Conservation (phyloP, 2,797 vertebrate genomes). For the Gymnocypris eckloni region DNA sequence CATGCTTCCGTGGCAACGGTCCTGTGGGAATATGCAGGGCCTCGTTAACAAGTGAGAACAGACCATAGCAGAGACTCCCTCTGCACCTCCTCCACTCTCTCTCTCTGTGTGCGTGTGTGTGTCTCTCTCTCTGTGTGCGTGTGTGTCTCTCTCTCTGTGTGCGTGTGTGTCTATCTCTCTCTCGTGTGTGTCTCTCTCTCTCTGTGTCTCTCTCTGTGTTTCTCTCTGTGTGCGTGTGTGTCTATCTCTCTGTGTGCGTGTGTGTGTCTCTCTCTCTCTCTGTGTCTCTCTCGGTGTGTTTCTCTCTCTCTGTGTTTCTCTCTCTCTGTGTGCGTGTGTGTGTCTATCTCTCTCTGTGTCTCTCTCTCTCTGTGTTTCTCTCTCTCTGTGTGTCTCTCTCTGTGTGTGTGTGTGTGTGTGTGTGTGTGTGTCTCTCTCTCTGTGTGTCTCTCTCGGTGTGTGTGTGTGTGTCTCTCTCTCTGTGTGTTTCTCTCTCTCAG, state of each 20-base stretch:
- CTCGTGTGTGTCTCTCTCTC: background rate
- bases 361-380: too few relatives aligned
- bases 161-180: background rate
- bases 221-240: background rate
- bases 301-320: too few relatives aligned
- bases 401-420: too few relatives aligned
- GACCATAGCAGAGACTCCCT: constrained; percentile 35
- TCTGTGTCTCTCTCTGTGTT: background rate
- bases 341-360: too few relatives aligned
- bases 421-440: too few relatives aligned
- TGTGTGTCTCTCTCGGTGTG: too few relatives aligned
- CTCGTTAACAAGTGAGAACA: constrained; percentile 68
- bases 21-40: constrained; percentile 65
- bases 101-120: background rate
- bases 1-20: constrained; percentile 76
- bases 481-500: too few relatives aligned
- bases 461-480: too few relatives aligned
- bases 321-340: too few relatives aligned
- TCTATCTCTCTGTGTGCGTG: too few relatives aligned
- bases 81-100: background rate
- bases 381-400: too few relatives aligned
- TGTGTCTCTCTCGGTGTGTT: rapidly evolving
- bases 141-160: background rate
- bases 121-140: too few relatives aligned
- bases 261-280: background rate